Evolutionary conservation across 2,797 vertebrate species (phyloP).

Genomic region (Alcedo quadribrachys): DNA sequence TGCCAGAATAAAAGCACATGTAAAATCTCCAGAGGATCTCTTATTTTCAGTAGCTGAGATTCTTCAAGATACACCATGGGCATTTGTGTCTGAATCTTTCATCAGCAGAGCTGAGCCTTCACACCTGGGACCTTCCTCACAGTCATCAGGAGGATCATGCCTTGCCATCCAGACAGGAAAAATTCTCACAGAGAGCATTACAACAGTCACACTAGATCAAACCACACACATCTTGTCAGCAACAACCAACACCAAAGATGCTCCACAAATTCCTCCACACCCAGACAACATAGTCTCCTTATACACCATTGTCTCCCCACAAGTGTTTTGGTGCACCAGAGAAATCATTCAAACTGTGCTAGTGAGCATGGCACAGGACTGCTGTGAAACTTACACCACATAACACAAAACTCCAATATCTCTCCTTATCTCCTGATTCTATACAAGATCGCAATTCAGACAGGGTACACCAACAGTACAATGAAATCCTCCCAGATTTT

Average conservation of each 20-base stretch:
- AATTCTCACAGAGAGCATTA: neutral
- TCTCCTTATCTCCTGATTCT: neutral
- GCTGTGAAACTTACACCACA: neutral
- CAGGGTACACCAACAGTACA: neutral
- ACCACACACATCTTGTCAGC: neutral
- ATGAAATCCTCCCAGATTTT: neutral
- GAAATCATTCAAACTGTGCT: neutral
- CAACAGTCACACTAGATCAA: neutral
- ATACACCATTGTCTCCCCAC: accelerated
- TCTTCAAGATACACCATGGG: neutral
- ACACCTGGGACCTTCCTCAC: neutral
- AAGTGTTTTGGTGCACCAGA: neutral
- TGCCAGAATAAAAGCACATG: neutral
- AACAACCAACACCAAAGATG: neutral
- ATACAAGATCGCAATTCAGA: neutral
- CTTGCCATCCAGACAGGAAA: neutral
- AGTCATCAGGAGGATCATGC: neutral
- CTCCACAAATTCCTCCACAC: neutral
- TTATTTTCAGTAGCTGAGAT: neutral
- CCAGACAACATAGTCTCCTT: neutral
- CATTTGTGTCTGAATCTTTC: neutral
- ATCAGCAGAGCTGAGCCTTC: neutral
- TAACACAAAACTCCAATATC: neutral
- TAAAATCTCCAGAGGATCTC: neutral
- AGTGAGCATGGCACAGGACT: neutral